phyloP scores from a whole-genome alignment of 2,113 vertebrate species.

The Ciconia stormi region DNA sequence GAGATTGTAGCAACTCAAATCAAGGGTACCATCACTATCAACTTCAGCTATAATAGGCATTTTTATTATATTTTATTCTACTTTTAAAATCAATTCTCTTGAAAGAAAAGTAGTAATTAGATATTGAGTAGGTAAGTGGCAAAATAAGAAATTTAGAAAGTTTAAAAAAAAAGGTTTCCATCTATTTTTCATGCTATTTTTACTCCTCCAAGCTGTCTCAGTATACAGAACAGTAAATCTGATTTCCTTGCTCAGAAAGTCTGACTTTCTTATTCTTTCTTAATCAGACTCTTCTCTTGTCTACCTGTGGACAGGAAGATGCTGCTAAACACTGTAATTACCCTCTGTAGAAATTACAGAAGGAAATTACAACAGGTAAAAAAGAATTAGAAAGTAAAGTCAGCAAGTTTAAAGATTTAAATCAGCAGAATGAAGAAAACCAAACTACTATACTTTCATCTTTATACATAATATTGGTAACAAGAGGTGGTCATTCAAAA shows the following conservation, averaged over 20 bases:
- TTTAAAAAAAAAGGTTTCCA: not conserved
- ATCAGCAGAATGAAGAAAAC: not conserved
- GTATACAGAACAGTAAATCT: conserved; percentile 37
- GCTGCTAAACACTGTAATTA: conserved; percentile 57
- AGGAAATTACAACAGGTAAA: conserved; percentile 71
- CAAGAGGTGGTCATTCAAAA: not conserved
- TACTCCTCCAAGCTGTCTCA: not conserved
- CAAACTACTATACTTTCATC: not conserved
- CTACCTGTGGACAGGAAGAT: conserved; percentile 50
- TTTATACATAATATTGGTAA: not conserved
- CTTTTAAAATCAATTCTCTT: not conserved
- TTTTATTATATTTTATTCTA: not conserved
- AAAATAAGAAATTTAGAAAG: not conserved
- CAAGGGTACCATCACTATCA: not conserved
- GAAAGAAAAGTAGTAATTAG: not conserved
- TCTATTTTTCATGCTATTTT: not conserved
- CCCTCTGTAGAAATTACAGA: conserved; percentile 58
- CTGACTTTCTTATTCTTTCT: not conserved
- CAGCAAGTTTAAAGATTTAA: conserved; percentile 66
- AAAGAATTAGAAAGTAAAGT: conserved; percentile 72
- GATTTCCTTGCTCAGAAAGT: not conserved
- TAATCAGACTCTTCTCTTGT: conserved; percentile 31
- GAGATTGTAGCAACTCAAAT: not conserved
- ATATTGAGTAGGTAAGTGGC: not conserved
- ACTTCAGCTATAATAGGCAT: not conserved